phyloP scores from a whole-genome alignment of 2,113 vertebrate genomes.

The Prionailurus bengalensis region DNA sequence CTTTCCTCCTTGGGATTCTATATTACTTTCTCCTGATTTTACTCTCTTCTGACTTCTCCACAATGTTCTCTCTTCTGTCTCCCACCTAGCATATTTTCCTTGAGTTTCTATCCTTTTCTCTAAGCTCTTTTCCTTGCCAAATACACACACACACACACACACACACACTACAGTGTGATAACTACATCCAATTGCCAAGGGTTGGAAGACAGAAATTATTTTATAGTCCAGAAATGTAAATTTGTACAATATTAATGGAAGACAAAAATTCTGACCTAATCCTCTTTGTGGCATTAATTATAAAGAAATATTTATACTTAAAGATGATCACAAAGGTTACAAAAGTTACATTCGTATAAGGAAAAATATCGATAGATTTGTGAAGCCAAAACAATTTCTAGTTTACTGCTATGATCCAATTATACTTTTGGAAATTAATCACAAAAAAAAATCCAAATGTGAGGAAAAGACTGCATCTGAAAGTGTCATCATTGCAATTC shows the following conservation, averaged over 20 bases:
- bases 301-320: not conserved
- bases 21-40: not conserved
- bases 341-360: not conserved
- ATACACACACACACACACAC: not conserved
- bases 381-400: not conserved
- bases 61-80: not conserved
- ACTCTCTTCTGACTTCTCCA: not conserved
- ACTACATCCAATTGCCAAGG: not conserved
- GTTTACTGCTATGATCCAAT: not conserved
- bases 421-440: not conserved
- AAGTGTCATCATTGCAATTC: not conserved
- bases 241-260: not conserved
- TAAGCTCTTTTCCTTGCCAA: not conserved
- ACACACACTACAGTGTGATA: not conserved
- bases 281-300: not conserved
- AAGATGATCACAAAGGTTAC: not conserved
- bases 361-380: not conserved
- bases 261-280: not conserved
- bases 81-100: not conserved
- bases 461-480: not conserved
- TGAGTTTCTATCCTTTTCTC: not conserved
- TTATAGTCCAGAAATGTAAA: not conserved
- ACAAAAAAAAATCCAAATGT: not conserved
- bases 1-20: not conserved
- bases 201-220: not conserved